A percentile compares a stretch with the other conserved stretches of the same genome.
These are phyloP conservation scores for Plectrocnemia conspersa DNA, from an alignment of 1,140 invertebrate genomes.

Conservation along the genomic window DNA sequence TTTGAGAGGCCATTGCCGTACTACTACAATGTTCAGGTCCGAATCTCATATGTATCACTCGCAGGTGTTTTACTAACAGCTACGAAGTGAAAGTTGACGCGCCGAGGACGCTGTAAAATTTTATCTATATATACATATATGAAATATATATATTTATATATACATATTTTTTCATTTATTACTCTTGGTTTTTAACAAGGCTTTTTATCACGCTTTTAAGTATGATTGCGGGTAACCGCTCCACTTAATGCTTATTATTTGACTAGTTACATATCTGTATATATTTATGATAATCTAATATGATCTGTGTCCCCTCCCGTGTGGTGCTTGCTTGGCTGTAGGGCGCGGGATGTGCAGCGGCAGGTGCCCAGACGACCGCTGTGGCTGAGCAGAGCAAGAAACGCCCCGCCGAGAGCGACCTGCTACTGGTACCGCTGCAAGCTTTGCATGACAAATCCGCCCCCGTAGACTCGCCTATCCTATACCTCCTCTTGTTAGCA, in stretches of 20 bases:
- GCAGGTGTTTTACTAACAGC: conserved; percentile 3
- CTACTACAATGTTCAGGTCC: too few relatives aligned
- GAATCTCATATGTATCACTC: too few relatives aligned
- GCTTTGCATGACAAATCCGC: conserved; percentile 39
- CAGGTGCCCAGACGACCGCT: conserved; percentile 44
- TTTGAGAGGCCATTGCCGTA: too few relatives aligned
- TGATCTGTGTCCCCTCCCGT: conserved; percentile 34
- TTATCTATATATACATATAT: conserved; percentile 10
- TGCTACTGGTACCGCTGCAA: conserved; percentile 84
- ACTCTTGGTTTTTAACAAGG: conserved; percentile 21
- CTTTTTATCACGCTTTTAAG: conserved; percentile 24
- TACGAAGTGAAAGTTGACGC: conserved; percentile 9
- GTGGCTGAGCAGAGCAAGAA: conserved; percentile 78
- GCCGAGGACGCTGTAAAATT: conserved; percentile 20
- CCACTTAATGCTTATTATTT: conserved; percentile 25
- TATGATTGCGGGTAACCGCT: conserved; percentile 15
- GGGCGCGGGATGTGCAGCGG: conserved; percentile 39
- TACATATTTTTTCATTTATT: conserved; percentile 20
- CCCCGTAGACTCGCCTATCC: conserved; percentile 16
- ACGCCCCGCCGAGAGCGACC: conserved; percentile 65
- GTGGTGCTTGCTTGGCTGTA: conserved; percentile 38
- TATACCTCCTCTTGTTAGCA: conserved; percentile 20
- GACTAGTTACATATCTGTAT: conserved; percentile 23
- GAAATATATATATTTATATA: conserved; percentile 5
- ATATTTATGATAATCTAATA: conserved; percentile 30